Base-by-base conservation (phyloP, 2,888 invertebrate genomes). In the Petrolisthes cinctipes region DNA sequence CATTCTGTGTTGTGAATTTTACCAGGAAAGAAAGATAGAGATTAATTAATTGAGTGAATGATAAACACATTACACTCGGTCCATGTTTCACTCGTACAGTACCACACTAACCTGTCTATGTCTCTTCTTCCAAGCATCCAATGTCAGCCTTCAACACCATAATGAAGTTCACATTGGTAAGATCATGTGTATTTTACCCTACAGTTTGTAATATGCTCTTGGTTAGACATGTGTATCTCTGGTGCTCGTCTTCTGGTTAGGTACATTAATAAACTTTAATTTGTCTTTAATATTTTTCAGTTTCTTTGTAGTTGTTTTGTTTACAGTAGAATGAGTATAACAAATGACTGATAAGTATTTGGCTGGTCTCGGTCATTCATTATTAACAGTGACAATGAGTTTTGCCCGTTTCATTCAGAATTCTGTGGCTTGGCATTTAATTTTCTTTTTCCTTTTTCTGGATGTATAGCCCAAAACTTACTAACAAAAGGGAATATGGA, bases 81-180 rank as follows among this genome's bases (percentile, higher is more conserved):
- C 37, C 37, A 37, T 37, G 37, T 37, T 37, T 37, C 37, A 37
- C 0, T 37, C 37, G 37, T 37, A 37, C 37, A 37, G 37, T 37
- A 37, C 37, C 37, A 37, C 37, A 37, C 37, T 37, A 37, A 37
- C 37, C 37, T 37, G 37, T 37, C 37, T 37, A 37, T 37, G 37
- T 37, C 37, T 61, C 61, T 61, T 56, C 54, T 85, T 85, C 17
- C 85, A 85, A 54, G 85, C 85, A 68, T 53, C 61, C 85, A 85
- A 68, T 85, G 79, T 79, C 85, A 17, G 53, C 54, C 54, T 85
- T 76, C 79, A 76, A 68, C 71, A 66, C 79, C 53, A 61, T 79
- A n/a, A 79, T 85, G 79, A 85, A 80, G 85, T 56, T 85, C 80
- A 80, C 37, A 54, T 71, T 80, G 80, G 85, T 79, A 85, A 85